Percentiles rank a stretch among this genome's conserved stretches.
phyloP scores from a whole-genome alignment of 2,113 vertebrate genomes.

The Grammomys dolichurus region DNA sequence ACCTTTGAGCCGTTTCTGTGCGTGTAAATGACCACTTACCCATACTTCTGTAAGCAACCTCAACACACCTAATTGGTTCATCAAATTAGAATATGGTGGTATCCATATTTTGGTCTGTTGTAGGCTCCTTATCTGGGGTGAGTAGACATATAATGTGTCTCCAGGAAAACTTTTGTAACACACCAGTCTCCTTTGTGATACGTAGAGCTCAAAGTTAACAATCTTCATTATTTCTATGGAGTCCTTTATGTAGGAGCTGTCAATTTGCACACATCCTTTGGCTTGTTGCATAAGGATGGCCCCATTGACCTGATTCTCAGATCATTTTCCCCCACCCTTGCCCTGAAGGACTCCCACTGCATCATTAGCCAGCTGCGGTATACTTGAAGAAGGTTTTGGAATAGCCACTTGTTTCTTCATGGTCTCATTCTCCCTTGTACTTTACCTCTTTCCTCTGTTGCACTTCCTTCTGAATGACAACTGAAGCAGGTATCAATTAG shows the following conservation, averaged over 20 bases:
- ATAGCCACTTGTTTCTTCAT: not conserved
- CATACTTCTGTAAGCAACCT: not conserved
- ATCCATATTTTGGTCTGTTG: not conserved
- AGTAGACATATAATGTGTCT: not conserved
- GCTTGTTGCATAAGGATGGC: accelerated
- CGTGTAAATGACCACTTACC: not conserved
- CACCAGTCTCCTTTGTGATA: not conserved
- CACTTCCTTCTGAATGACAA: not conserved
- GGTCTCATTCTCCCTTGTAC: not conserved
- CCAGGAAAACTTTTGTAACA: not conserved
- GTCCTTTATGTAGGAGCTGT: accelerated
- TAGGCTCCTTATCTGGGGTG: not conserved
- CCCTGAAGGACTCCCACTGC: not conserved
- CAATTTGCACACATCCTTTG: not conserved
- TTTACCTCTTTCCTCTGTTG: not conserved
- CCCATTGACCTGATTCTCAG: not conserved
- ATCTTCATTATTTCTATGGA: not conserved
- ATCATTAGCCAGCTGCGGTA: accelerated
- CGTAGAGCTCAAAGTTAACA: not conserved
- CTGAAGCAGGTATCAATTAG: not conserved
- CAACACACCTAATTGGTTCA: not conserved
- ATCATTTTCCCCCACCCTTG: not conserved
- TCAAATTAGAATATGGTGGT: not conserved
- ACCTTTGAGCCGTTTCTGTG: not conserved
- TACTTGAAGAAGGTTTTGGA: not conserved